Conservation (phyloP, 2,888 invertebrate genomes). For the Orthonychiurus folsomi region DNA sequence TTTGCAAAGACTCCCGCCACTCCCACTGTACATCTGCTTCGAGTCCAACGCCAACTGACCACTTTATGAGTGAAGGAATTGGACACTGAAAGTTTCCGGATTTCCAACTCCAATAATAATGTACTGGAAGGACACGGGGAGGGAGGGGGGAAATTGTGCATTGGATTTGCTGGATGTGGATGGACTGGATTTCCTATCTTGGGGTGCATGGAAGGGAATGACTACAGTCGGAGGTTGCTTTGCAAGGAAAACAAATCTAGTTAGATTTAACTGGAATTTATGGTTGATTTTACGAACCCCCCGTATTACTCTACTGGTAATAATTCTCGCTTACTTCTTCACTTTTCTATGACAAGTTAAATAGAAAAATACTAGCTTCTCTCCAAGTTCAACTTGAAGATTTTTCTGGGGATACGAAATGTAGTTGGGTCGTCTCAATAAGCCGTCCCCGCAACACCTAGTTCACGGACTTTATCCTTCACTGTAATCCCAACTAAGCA, state of each 20-base stretch:
- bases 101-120: no score
- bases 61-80: not conserved
- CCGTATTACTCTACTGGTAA: slow-evolving; percentile 34
- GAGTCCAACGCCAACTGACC: not conserved
- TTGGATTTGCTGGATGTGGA: no score
- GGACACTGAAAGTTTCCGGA: not conserved
- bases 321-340: slow-evolving; percentile 39
- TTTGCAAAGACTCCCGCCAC: no score
- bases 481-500: no score
- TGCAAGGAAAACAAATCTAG: slow-evolving; percentile 24
- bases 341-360: slow-evolving; percentile 39
- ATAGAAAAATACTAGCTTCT: slow-evolving; percentile 39
- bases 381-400: slow-evolving; percentile 14
- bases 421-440: no score
- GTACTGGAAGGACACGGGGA: no score
- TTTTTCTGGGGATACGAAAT: not conserved
- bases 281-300: slow-evolving; percentile 38
- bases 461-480: no score
- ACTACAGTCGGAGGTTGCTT: no score
- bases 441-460: no score
- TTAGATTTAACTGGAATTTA: slow-evolving; percentile 40
- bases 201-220: no score
- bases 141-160: no score
- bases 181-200: no score
- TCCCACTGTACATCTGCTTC: not conserved